Conservation (phyloP, 2,888 invertebrate genomes). For the Agrotis clavis region DNA sequence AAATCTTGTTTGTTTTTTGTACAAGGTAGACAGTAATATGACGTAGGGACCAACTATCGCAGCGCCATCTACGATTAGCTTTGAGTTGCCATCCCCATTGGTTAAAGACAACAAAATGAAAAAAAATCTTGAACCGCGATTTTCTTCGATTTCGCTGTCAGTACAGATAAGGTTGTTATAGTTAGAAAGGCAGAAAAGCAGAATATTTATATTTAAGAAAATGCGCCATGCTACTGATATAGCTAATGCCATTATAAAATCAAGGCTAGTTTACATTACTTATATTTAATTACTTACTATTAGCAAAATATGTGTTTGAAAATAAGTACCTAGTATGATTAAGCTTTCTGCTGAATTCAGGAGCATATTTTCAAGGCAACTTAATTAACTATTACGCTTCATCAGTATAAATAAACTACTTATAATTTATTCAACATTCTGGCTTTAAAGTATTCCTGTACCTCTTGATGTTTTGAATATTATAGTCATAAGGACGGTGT, state of each 20-base stretch:
- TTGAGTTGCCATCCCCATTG: too few relatives aligned
- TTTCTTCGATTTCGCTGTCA: too few relatives aligned
- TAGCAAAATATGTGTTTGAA: constrained; percentile 45
- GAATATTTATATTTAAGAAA: constrained; percentile 44
- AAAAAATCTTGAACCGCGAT: too few relatives aligned
- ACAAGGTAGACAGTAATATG: too few relatives aligned
- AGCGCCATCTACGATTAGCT: too few relatives aligned
- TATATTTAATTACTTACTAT: constrained; percentile 36
- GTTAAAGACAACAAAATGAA: too few relatives aligned
- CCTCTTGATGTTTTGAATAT: constrained; percentile 60
- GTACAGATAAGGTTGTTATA: too few relatives aligned
- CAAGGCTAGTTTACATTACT: constrained; percentile 28
- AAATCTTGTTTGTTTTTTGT: too few relatives aligned
- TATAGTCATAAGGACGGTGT: constrained; percentile 63
- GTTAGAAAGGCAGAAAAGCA: constrained; percentile 14
- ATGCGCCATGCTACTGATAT: constrained; percentile 10
- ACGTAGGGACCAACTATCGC: too few relatives aligned
- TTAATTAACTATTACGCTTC: constrained; percentile 50
- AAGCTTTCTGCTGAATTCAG: constrained; percentile 24
- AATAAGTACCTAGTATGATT: constrained; percentile 37
- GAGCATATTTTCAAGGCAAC: constrained; percentile 1
- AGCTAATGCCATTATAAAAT: constrained; percentile 34
- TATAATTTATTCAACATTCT: constrained; percentile 42
- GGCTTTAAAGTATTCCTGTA: constrained; percentile 56
- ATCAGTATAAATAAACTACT: constrained; percentile 40